Evolutionary conservation across 2,113 vertebrate species (phyloP), one percentile per base, ranked within the genome.

Genomic region (Antechinus flavipes): DNA sequence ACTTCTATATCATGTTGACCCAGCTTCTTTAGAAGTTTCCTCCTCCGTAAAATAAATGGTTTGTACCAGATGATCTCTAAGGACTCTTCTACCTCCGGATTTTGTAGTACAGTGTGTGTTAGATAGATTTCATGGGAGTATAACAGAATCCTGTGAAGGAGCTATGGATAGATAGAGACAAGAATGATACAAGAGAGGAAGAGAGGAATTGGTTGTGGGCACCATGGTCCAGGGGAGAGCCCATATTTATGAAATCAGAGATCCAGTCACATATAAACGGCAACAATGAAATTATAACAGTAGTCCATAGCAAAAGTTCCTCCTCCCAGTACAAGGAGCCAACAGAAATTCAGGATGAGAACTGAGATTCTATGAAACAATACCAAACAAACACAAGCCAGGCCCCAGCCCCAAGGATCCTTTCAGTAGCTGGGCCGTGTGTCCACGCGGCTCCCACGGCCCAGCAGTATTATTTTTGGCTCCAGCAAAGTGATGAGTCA

Each of bases 381-480:
- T 49, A 95, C 52, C 5, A 2, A 90, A 96, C 97, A 96, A 96
- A 98, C 96, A 97, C 97, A 97, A 58, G 76, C 0, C 0, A 54
- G 61, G 53, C 89, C 93, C 54, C 9, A 54, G 92, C 93, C 91
- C 91, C 90, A 23, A 8, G 94, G 84, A 90, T 52, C 93, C 94
- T 92, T 58, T 47, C 0, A 1, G 56, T 56, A 91, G 91, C 53
- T 10, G 49, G 90, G 84, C 53, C 58, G 92, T 53, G 92, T 94
- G 95, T 95, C 92, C 92, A 91, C 90, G 53, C 89, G 76, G 90
- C 61, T 84, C 94, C 93, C 35, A 68, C 68, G 30, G 42, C 8
- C 16, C 0, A n/a, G 61, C n/a, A 84, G 10, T 92, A 93, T 95
- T 97, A 97, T 97, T 98, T 98, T 96, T 95, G 95, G 96, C 94